Percentiles rank a stretch among this genome's conserved stretches.
These are phyloP conservation scores for Creontiades dilutus DNA, from an alignment of 2,888 invertebrate species.

Conservation along the genomic window DNA sequence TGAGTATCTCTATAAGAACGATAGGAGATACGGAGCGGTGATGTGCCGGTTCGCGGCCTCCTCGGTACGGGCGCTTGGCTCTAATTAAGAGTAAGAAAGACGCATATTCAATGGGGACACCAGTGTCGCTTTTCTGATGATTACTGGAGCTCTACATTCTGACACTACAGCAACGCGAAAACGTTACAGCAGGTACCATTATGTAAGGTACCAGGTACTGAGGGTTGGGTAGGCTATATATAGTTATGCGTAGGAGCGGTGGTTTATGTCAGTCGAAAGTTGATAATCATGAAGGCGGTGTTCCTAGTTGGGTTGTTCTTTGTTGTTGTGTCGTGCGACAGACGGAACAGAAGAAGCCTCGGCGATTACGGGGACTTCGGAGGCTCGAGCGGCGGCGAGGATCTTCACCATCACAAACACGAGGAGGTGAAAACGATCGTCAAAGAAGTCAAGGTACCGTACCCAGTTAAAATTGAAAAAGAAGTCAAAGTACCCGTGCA, in stretches of 20 bases:
- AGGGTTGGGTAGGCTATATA: conserved; percentile 48
- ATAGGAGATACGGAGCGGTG: conserved; percentile 7
- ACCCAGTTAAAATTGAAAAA: conserved; percentile 72
- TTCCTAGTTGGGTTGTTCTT: conserved; percentile 36
- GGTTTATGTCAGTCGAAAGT: conserved; percentile 29
- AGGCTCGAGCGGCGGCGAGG: not conserved
- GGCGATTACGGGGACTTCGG: conserved; percentile 38
- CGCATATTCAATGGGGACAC: conserved; percentile 41
- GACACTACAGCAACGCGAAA: conserved; percentile 20
- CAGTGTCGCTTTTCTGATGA: conserved; percentile 38
- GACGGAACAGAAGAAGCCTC: not conserved
- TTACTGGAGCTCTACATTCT: conserved; percentile 55
- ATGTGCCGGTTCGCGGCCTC: conserved; percentile 31
- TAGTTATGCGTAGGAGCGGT: not conserved
- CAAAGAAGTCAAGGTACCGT: conserved; percentile 71
- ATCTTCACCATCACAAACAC: conserved; percentile 46
- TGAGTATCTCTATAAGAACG: too few species aligned
- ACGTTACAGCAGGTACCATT: conserved; percentile 49
- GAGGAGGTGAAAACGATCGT: conserved; percentile 70
- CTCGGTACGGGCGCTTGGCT: not conserved
- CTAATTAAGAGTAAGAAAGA: conserved; percentile 29
- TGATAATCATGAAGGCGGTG: conserved; percentile 16
- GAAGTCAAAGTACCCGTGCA: conserved; percentile 74
- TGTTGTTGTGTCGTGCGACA: not conserved
- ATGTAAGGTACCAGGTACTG: not conserved